A percentile compares a stretch with the other conserved stretches of the same genome.
Evolutionary conservation across 2,113 vertebrate genomes (phyloP).

Genomic region (Pavo muticus): DNA sequence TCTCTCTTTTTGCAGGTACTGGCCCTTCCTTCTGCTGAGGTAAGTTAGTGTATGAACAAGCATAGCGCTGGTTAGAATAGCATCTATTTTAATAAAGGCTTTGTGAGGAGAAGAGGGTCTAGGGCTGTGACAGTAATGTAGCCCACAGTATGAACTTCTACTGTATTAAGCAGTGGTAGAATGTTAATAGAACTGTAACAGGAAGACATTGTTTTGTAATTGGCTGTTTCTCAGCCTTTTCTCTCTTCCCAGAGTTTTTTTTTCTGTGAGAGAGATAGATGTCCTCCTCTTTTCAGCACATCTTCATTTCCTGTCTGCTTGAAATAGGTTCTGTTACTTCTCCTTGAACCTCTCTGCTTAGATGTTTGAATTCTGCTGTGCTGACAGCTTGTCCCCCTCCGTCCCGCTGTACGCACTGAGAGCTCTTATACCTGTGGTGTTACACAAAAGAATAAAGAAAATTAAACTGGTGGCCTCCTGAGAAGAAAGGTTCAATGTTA

Average conservation of each 20-base stretch:
- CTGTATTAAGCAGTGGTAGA: background rate
- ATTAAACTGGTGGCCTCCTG: background rate
- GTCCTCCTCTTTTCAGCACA: background rate
- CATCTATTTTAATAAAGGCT: background rate
- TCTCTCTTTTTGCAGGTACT: conserved; percentile 4
- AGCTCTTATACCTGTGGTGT: background rate
- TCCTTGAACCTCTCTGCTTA: background rate
- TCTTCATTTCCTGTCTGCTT: background rate
- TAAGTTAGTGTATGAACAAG: background rate
- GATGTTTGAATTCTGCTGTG: background rate
- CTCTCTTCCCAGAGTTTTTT: background rate
- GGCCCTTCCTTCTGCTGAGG: conserved; percentile 55
- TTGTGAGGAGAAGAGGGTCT: background rate
- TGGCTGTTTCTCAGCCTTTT: background rate
- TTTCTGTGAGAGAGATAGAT: background rate
- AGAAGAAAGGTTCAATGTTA: background rate
- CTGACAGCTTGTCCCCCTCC: background rate
- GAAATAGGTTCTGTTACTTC: background rate
- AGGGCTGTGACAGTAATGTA: background rate
- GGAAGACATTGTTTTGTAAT: background rate
- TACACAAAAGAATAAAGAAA: background rate
- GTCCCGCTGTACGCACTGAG: background rate
- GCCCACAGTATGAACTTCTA: background rate
- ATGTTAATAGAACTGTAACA: background rate
- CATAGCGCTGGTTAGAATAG: background rate